Evolutionary conservation across 2,888 invertebrate species (phyloP), one percentile per base, ranked within the genome.

Genomic region (Pterostichus niger): DNA sequence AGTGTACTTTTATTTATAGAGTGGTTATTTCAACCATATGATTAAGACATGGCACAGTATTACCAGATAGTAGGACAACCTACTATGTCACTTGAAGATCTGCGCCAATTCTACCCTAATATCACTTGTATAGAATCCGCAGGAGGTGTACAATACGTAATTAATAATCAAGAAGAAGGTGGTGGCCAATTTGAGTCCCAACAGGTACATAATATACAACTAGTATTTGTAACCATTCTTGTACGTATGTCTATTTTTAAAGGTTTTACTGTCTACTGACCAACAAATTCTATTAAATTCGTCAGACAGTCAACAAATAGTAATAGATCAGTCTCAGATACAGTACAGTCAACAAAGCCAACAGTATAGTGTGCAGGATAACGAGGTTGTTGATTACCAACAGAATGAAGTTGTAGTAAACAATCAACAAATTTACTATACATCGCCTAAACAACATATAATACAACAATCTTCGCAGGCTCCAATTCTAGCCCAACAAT

Each of bases 21-120:
- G 35, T 81, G 71, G 56, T 71, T 71, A 35, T 76, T 46, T 24
- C 7, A 31, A 76, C 54, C 49, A 76, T 7, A 17, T 76, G 6
- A 76, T 52, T 31, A 54, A 13, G 52, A 35, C 76, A 94, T 94
- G 94, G 94, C 94, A 89, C 94, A 94, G 89, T 94, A 93, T 90
- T 94, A 92, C 89, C 94, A 94, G 87, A 93, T 94, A 88, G 91
- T 93, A 88, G 40, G 40, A 40, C 40, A 40, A 5, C 40, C 6
- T 40, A 90, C 90, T 87, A 87, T 92, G 83, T 90, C 91, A 84
- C 87, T 92, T 85, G 93, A 94, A 86, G 93, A 94, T 86, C 88
- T 93, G 85, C 93, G 93, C 89, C 92, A 93, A 87, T 93, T 92
- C 87, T 94, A 93, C 88, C 92, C 93, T 84, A 93, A 93, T 87